Evolutionary conservation across 2,888 invertebrate genomes (phyloP).

Genomic region (Gastrophysa polygoni): DNA sequence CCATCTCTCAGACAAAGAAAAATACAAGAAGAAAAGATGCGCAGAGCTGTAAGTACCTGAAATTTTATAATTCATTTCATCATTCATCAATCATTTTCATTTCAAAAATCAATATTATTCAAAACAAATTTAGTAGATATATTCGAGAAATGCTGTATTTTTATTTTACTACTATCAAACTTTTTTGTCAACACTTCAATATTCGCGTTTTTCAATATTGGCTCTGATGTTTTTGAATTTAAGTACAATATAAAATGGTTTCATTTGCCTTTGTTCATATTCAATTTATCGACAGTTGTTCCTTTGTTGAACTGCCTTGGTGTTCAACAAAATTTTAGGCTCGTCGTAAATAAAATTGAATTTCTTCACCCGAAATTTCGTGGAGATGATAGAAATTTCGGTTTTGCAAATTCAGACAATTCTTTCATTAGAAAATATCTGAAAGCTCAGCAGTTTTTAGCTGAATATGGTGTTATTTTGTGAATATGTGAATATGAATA

Average conservation of each 20-base stretch:
- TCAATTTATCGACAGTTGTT: slow-evolving; percentile 38
- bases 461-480: no score
- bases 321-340: slow-evolving; percentile 42
- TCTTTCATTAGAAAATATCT: no score
- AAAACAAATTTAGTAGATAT: not conserved
- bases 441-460: no score
- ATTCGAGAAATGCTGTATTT: no score
- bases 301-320: slow-evolving; percentile 38
- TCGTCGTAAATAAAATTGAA: slow-evolving; percentile 39
- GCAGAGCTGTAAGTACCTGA: slow-evolving; percentile 67
- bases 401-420: slow-evolving; percentile 41
- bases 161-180: no score
- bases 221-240: no score
- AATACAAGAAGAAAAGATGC: slow-evolving; percentile 83
- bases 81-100: not conserved
- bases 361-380: slow-evolving; percentile 37
- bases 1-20: slow-evolving; percentile 88
- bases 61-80: not conserved
- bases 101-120: no score
- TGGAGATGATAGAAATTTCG: slow-evolving; percentile 34
- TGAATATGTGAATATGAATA: no score
- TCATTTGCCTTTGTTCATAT: not conserved
- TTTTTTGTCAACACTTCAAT: no score
- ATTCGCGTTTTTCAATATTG: no score
- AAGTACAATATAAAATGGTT: no score